A percentile compares a stretch with the other conserved stretches of the same genome.
These are phyloP conservation scores for Cichlasoma orientale DNA, from an alignment of 2,797 vertebrate species.

Conservation along the genomic window DNA sequence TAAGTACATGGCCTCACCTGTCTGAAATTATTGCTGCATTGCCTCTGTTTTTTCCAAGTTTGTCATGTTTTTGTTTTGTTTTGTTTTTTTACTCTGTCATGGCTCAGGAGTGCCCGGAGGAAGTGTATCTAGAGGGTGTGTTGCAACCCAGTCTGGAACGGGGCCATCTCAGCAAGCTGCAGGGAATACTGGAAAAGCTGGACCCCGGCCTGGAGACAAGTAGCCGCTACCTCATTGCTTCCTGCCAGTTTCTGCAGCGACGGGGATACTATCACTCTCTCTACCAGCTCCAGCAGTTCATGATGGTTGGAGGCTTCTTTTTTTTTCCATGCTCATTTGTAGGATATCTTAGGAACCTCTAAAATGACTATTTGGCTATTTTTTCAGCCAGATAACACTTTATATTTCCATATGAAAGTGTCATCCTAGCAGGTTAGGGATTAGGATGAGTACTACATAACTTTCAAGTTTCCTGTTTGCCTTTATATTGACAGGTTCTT, in stretches of 20 bases:
- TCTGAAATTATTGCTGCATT: neutral
- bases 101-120: slow-evolving; percentile 88
- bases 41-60: neutral
- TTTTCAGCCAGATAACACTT: neutral
- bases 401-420: neutral
- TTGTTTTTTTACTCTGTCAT: neutral
- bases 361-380: neutral
- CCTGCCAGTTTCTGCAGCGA: slow-evolving; percentile 94
- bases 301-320: slow-evolving; percentile 84
- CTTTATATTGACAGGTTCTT: too few species aligned
- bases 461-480: neutral
- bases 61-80: neutral
- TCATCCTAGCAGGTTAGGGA: neutral
- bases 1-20: neutral
- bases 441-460: neutral
- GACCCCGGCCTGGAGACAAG: slow-evolving; percentile 89
- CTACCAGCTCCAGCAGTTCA: slow-evolving; percentile 96
- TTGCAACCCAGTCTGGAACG: slow-evolving; percentile 89
- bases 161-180: slow-evolving; percentile 87
- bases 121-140: slow-evolving; percentile 94
- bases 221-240: slow-evolving; percentile 91
- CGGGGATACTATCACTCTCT: slow-evolving; percentile 90
- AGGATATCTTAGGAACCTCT: neutral
- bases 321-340: neutral
- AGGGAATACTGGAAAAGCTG: slow-evolving; percentile 89